Percentiles rank a stretch among this genome's conserved stretches.
These are phyloP conservation scores for Aricia agestis DNA, from an alignment of 1,140 invertebrate genomes.

Conservation along the genomic window DNA sequence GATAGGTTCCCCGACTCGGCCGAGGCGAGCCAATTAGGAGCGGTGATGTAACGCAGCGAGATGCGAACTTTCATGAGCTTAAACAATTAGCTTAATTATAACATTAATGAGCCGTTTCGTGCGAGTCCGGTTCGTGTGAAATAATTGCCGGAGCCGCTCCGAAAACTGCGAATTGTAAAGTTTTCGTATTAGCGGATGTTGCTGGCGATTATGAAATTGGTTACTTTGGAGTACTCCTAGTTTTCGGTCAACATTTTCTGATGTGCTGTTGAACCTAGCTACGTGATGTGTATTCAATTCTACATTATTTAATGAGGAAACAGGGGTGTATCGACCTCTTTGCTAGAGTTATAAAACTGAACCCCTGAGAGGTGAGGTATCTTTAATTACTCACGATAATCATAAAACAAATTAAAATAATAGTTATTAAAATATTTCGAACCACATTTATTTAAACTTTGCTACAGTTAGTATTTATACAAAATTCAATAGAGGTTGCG, in stretches of 20 bases:
- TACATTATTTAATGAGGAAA: not conserved
- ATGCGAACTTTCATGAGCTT: constrained; percentile 31
- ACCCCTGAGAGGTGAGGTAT: too few species aligned
- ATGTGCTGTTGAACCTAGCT: not conserved
- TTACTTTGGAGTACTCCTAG: not conserved
- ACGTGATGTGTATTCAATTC: not conserved
- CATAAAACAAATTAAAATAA: not conserved
- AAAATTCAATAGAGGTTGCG: not conserved
- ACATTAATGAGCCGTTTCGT: constrained; percentile 33
- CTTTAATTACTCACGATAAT: not conserved
- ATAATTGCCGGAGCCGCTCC: not conserved
- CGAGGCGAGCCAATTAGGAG: constrained; percentile 17
- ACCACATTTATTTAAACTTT: not conserved
- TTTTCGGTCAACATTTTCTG: not conserved
- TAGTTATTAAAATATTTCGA: not conserved
- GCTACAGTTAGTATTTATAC: not conserved
- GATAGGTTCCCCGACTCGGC: constrained; percentile 40
- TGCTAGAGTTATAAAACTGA: not conserved
- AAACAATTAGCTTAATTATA: constrained; percentile 34
- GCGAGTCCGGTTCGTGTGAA: constrained; percentile 22
- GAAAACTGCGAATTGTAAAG: not conserved
- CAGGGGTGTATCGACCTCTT: not conserved
- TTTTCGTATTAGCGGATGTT: not conserved
- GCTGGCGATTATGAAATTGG: not conserved
- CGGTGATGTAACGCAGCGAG: constrained; percentile 34